Evolutionary conservation across 2,797 vertebrate species (phyloP).

Genomic region (Oreonectes daqikongensis): DNA sequence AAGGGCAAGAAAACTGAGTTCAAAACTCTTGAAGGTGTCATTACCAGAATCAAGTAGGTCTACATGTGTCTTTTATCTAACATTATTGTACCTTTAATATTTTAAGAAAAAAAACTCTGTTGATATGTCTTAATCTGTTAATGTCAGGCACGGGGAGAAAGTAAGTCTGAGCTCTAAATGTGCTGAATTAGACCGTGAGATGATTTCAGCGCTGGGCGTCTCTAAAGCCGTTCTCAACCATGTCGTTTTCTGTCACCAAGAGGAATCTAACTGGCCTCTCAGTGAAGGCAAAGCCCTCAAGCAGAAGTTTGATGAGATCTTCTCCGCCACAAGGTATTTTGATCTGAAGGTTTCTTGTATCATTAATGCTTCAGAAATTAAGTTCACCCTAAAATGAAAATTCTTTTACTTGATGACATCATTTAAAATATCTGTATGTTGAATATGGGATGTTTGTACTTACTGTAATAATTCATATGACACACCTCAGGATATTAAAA

Average conservation of each 20-base stretch:
- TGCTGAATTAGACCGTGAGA: conserved; percentile 91
- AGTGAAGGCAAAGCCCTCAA: conserved; percentile 95
- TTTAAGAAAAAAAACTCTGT: too few relatives aligned
- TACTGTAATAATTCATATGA: too few relatives aligned
- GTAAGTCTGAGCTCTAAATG: conserved; percentile 93
- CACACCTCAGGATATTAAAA: too few relatives aligned
- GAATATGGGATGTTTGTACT: too few relatives aligned
- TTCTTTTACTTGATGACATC: too few relatives aligned
- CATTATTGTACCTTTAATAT: too few relatives aligned
- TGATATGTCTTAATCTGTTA: not conserved
- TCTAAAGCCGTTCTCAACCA: conserved; percentile 93
- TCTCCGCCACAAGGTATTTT: conserved; percentile 94
- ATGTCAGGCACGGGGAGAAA: conserved; percentile 83
- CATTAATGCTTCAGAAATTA: too few relatives aligned
- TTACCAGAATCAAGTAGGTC: conserved; percentile 87
- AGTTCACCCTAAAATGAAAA: too few relatives aligned
- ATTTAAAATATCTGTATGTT: too few relatives aligned
- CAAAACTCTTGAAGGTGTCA: conserved; percentile 94
- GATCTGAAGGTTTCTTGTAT: not conserved
- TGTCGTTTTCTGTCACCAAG: conserved; percentile 99
- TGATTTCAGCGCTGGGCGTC: conserved; percentile 93
- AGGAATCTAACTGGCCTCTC: conserved; percentile 97
- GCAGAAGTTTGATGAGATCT: conserved; percentile 98
- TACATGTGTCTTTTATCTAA: too few relatives aligned
- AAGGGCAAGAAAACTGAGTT: conserved; percentile 92